A percentile compares a stretch with the other conserved stretches of the same genome.
Conservation (phyloP, 2,797 vertebrate species). For the Lagothrix lagotricha region DNA sequence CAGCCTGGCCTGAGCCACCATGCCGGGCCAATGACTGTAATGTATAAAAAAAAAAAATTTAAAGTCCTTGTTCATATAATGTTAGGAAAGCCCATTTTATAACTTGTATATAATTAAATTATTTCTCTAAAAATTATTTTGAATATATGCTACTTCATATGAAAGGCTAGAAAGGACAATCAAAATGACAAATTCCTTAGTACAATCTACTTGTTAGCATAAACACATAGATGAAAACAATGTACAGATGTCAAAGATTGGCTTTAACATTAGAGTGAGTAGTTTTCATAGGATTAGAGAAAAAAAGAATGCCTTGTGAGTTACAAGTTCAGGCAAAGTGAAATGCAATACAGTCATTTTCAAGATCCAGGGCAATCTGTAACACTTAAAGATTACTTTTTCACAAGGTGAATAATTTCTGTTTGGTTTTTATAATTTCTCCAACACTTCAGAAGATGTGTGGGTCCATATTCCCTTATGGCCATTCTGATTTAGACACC, state of each 20-base stretch:
- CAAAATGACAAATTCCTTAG: neutral
- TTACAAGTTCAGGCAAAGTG: constrained; percentile 69
- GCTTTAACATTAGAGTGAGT: neutral
- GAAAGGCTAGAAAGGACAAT: neutral
- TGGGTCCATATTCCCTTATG: constrained; percentile 27
- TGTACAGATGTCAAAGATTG: neutral
- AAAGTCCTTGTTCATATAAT: neutral
- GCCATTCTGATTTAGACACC: constrained; percentile 11
- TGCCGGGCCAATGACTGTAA: neutral
- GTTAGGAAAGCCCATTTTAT: neutral
- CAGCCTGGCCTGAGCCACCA: too few relatives aligned
- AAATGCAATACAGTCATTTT: constrained; percentile 63
- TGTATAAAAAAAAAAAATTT: neutral
- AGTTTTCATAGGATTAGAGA: neutral
- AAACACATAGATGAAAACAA: neutral
- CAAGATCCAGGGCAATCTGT: constrained; percentile 47
- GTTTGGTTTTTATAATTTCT: constrained; percentile 61
- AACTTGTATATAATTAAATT: constrained; percentile 11
- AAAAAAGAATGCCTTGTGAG: neutral
- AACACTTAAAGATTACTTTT: constrained; percentile 76
- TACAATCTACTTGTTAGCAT: neutral
- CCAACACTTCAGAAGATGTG: constrained; percentile 57
- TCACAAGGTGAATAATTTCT: constrained; percentile 74
- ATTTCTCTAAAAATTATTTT: neutral
- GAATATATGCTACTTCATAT: neutral